Base-by-base conservation (phyloP, 2,113 vertebrate genomes). In the Rhadina sibilatrix region DNA sequence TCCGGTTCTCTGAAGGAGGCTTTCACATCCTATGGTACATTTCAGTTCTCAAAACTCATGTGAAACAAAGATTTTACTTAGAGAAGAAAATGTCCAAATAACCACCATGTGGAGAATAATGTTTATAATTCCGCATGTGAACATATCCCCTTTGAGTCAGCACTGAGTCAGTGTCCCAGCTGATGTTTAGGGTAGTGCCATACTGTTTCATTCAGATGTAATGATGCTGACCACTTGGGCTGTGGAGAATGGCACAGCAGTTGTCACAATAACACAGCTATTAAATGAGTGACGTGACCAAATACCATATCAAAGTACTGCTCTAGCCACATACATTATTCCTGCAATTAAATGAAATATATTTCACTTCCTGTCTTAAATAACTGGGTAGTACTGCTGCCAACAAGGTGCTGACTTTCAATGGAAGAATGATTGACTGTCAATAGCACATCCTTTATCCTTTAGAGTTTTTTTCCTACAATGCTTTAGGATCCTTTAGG, bases 321-420 rank as follows among this genome's bases (percentile, higher is more conserved):
- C 61, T 57, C 23, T 61, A 70, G 57, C 74, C 77, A 50, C 80
- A 82, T 38, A 57, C 16, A 50, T 93, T 69, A 71, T 69, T 88
- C 74, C 79, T 92, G 68, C 68, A 88, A 95, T 95, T 95, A 95
- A 70, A 87, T 53, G 4, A 79, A 89, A 63, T 66, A 22, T 3
- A 72, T 88, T 92, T 92, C 40, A 77, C 68, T 92, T 96, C 95
- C 94, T 90, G 85, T 83, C 82, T 92, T 87, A 92, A 92, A 83
- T 83, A 88, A 90, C 80, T 57, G 50, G 50, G n/a, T 72, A 70
- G 46, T 46, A 33, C 22, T 69, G n/a, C 74, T 91, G 52, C 64
- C 85, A 84, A 47, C 31, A 46, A 76, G 57, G 30, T 64, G 23
- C 46, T 83, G 77, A 84, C 49, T 76, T 88, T 71, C 75, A 50